Evolutionary conservation across 2,797 vertebrate genomes (phyloP), one percentile per base, ranked within the genome.

Genomic region (Cyprinella venusta): DNA sequence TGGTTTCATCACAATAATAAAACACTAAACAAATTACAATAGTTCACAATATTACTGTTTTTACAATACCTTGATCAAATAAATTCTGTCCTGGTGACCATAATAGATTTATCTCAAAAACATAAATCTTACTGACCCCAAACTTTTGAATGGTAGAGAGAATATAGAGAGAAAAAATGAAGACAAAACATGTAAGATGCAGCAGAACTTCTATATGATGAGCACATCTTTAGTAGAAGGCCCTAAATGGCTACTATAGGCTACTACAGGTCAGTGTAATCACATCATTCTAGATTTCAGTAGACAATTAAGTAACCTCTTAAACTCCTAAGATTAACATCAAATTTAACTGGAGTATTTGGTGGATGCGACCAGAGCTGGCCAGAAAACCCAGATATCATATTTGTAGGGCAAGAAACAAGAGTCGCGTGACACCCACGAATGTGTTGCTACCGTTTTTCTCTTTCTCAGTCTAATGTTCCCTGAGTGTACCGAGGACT

Each of bases 401-500:
- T 21, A 72, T 19, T 30, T 15, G 24, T 30, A 50, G 8, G 16
- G 30, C 16, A 33, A 50, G 8, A 30, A 26, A 18, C 8, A 75
- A 75, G 50, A 75, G 26, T 15, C 52, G 36, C 26, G 3, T 19
- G 26, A 52, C 12, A 16, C 5, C 3, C 48, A 10, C 6, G 13
- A 6, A 63, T 30, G 13, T 8, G 13, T 63, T 63, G 6, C 13
- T 30, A 63, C 16, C 4, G 4, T 10, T 10, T 54, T 36, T 63
- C 6, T 64, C n/a, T 40, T 30, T 30, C 78, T 80, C 26, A 33
- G 50, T 81, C 38, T 63, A 63, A 80, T 80, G 54, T 61, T 71
- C 76, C 56, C 8, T 5, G 45, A 81, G 79, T 72, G 54, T n/a
- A 8, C 13, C 6, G 40, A 42, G 38, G 54, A 33, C 26, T 61